Conservation (phyloP, 2,888 invertebrate genomes). For the Cephus sareptanus region DNA sequence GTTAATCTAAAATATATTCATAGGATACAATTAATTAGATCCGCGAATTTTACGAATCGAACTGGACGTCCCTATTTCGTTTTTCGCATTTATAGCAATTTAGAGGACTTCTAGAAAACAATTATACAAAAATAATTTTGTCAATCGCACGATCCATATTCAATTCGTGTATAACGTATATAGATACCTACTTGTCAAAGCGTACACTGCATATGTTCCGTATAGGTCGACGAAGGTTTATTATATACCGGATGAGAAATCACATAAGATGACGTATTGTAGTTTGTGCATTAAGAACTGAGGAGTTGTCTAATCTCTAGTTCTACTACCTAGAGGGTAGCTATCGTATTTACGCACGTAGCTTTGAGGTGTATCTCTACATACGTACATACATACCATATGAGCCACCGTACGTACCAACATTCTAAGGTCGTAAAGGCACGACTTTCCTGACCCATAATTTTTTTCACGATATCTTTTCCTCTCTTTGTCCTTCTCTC, state of each 20-base stretch:
- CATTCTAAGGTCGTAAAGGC: not conserved
- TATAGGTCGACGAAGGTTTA: not conserved
- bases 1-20: not conserved
- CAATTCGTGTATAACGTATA: not conserved
- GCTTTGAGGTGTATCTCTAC: constrained; percentile 22
- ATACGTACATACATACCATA: constrained; percentile 21
- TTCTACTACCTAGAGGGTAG: no score
- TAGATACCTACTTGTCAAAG: no score
- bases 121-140: not conserved
- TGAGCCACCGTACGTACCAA: not conserved
- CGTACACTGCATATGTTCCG: no score
- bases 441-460: not conserved
- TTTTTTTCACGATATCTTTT: constrained; percentile 19
- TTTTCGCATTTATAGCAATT: not conserved
- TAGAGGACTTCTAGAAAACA: not conserved
- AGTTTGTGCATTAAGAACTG: no score
- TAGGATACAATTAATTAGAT: not conserved
- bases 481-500: constrained; percentile 17
- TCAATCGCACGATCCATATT: not conserved
- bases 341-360: no score
- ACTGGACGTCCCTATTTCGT: not conserved
- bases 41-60: not conserved
- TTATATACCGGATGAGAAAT: not conserved
- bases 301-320: no score
- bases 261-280: no score